Base-by-base conservation (phyloP, 1,140 invertebrate species). In the Drosophila kikkawai region DNA sequence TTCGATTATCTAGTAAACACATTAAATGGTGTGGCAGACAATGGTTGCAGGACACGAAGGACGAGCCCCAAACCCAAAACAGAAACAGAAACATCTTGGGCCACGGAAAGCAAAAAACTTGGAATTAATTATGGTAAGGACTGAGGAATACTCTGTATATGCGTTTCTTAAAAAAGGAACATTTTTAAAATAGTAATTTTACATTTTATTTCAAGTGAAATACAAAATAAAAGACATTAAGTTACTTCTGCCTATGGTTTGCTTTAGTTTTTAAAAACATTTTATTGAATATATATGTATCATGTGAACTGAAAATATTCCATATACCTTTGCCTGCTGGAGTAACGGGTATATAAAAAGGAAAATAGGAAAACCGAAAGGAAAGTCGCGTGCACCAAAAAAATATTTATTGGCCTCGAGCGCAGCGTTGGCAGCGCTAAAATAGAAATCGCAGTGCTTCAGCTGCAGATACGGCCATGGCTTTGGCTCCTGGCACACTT, bases 1-100 rank as follows among this genome's bases (percentile, higher is more conserved):
- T 80, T 87, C 84, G 84, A 87, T 87, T 88, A 87, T 87, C 83
- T 88, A 59, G 84, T 87, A 88, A 87, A 87, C 84, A 88, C 84
- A 87, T 87, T 87, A 88, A 88, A 87, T 88, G 74, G 80, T 75
- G 84, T 83, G 84, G 77, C 84, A 87, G 83, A 83, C 84, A 80
- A 84, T 84, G 79, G 59, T 55, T 63, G 32, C 44, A 64, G 42
- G 47, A 47, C 74, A 67, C 29, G 47, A 68, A 55, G 42, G 34
- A 68, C 34, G 26, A 51, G 37, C 8, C 26, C 39, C 41, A 58
- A 37, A 42, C 39, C 37, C 7, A 15, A 22, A 22, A 56, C 55
- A 15, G 26, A 45, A 51, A 51, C 37, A 71, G 42, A 60, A 78
- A 70, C 64, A 77, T 77, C 63, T 77, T 36, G 7, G 39, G 71